A percentile compares a stretch with the other conserved stretches of the same genome.
Evolutionary conservation across 2,888 invertebrate species (phyloP).

Genomic region (Dinocampus coccinellae): DNA sequence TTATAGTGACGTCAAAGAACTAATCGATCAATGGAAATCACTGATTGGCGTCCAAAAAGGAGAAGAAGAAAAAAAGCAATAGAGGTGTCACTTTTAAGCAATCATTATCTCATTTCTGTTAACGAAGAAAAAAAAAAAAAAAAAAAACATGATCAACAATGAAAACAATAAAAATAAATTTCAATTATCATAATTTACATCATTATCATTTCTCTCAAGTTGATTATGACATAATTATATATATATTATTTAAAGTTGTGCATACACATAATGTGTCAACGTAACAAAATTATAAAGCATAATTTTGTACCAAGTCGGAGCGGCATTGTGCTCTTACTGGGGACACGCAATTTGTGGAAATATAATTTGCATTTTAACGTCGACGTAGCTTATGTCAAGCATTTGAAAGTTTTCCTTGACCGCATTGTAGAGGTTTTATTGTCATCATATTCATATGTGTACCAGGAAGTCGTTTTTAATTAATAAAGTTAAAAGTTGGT

Average conservation of each 20-base stretch:
- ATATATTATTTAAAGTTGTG: not conserved
- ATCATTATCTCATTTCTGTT: too few relatives aligned
- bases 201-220: not conserved
- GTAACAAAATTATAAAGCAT: slow-evolving; percentile 28
- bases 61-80: too few relatives aligned
- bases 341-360: slow-evolving; percentile 30
- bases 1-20: not conserved
- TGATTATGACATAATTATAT: slow-evolving; percentile 10
- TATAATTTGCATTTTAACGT: slow-evolving; percentile 21
- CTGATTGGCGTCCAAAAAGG: too few relatives aligned
- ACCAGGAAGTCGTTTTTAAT: too few relatives aligned
- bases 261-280: slow-evolving; percentile 21
- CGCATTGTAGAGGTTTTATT: not conserved
- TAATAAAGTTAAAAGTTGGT: too few relatives aligned
- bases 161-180: not conserved
- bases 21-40: not conserved
- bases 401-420: slow-evolving; percentile 12
- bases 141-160: too few relatives aligned
- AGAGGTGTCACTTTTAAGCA: too few relatives aligned
- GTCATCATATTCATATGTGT: not conserved
- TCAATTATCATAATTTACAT: not conserved
- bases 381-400: not conserved
- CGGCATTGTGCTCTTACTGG: slow-evolving; percentile 5
- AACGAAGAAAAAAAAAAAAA: too few relatives aligned
- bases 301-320: slow-evolving; percentile 21